Conservation (phyloP, 2,888 invertebrate genomes). For the Conistra vaccinii region DNA sequence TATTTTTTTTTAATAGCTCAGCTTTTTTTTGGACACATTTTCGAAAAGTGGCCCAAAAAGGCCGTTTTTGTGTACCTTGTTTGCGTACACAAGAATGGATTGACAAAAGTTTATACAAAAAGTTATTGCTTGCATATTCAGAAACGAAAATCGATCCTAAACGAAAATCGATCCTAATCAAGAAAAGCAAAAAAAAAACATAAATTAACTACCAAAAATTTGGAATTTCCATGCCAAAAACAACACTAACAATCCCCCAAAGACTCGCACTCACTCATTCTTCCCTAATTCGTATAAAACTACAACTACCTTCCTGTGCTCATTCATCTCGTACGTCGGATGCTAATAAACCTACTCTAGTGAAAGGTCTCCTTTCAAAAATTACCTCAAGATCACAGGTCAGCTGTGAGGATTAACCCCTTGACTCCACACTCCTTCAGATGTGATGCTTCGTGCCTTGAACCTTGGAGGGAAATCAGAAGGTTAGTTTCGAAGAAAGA, state of each 20-base stretch:
- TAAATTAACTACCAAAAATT: background rate
- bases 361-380: conserved; percentile 67
- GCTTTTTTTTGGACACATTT: background rate
- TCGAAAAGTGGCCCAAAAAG: background rate
- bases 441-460: conserved; percentile 50
- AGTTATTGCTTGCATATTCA: background rate
- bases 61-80: background rate
- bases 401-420: conserved; percentile 67
- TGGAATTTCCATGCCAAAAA: background rate
- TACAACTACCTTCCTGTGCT: conserved; percentile 62
- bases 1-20: background rate
- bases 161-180: background rate
- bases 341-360: conserved; percentile 67
- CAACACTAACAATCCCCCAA: background rate
- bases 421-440: conserved; percentile 66
- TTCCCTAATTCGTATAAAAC: conserved; percentile 62
- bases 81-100: background rate
- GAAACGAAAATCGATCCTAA: background rate
- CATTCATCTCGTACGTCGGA: conserved; percentile 59
- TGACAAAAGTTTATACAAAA: background rate
- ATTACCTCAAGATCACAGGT: conserved; percentile 68
- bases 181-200: background rate
- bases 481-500: conserved; percentile 14
- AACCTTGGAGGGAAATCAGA: conserved; percentile 35
- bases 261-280: conserved; percentile 11